Percentiles rank a stretch among this genome's conserved stretches.
Conservation (phyloP, 2,888 invertebrate species). For the Ernsta delagoae region DNA sequence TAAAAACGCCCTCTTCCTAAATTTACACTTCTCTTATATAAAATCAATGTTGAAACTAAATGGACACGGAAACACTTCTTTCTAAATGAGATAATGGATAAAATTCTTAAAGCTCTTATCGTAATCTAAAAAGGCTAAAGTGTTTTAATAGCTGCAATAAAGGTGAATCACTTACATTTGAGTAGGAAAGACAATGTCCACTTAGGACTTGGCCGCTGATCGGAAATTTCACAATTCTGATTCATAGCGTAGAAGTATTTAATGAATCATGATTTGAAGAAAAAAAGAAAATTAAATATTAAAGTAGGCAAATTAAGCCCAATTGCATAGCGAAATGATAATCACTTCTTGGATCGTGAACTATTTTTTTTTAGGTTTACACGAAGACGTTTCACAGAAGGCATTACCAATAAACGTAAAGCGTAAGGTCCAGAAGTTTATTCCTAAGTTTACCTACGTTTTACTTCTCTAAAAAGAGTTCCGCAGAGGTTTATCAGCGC, state of each 20-base stretch:
- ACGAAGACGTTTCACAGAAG: no score
- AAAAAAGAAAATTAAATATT: no score
- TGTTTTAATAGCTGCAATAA: not conserved
- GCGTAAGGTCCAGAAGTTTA: no score
- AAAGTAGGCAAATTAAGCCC: no score
- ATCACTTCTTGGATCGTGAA: no score
- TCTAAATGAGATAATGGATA: not conserved
- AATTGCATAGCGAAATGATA: no score
- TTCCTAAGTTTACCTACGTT: not conserved
- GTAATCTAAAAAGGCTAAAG: not conserved
- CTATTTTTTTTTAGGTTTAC: no score
- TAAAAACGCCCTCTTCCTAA: no score
- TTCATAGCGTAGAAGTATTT: not conserved
- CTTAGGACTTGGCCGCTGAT: not conserved
- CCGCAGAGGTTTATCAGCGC: not conserved
- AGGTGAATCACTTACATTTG: not conserved
- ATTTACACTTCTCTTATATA: no score
- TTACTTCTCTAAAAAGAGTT: not conserved
- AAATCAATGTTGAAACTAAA: not conserved
- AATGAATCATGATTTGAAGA: no score
- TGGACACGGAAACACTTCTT: not conserved
- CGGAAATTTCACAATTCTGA: slow-evolving; percentile 4
- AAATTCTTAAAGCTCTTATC: not conserved
- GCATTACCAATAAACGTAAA: no score
- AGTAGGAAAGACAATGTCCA: not conserved